Evolutionary conservation across 2,888 invertebrate species (phyloP), one percentile per base, ranked within the genome.

Genomic region (Harpagoxenus sublaevis): DNA sequence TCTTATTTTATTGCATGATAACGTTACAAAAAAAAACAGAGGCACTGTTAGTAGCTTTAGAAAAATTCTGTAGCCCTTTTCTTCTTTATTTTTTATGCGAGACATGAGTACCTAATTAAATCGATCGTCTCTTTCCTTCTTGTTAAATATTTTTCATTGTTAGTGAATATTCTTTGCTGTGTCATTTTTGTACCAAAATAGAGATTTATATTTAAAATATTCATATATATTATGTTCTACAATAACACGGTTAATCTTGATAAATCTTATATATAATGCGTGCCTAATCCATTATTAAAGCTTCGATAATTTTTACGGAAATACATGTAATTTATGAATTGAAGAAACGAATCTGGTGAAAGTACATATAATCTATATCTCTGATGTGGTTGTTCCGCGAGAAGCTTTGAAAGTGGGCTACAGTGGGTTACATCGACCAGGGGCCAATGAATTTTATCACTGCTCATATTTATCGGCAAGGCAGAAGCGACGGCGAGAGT

Each of bases 371-470:
- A 70, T 70, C 35, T 39, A 28, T 48, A 68, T 57, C 68, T 60
- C 57, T 70, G 15, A 57, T 60, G 55, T 8, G n/a, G 12, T 15
- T 23, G 18, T 70, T 8, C 48, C 48, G 31, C 66, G 31, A 68
- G 31, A 31, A 68, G 66, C 31, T 48, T 48, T 18, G 28, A 18
- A 48, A 65, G 65, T 42, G 65, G 15, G 39, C 39, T 63, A 39
- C 5, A 45, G 28, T 45, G 65, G 45, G 8, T 15, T 55, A 78
- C 35, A 88, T 84, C 75, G 71, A 57, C 85, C 77, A 28, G 85
- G 66, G 79, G 86, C 85, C 90, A 86, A 92, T 91, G 92, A 92
- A 92, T 91, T 92, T 93, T 90, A 92, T 92, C 90, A 88, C 75
- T 65, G 82, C 71, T 86, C 89, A 86, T 89, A 92, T 92, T 92